Percentiles rank a stretch among this genome's conserved stretches.
Evolutionary conservation across 2,113 vertebrate genomes (phyloP).

Genomic region (Labeo catla): DNA sequence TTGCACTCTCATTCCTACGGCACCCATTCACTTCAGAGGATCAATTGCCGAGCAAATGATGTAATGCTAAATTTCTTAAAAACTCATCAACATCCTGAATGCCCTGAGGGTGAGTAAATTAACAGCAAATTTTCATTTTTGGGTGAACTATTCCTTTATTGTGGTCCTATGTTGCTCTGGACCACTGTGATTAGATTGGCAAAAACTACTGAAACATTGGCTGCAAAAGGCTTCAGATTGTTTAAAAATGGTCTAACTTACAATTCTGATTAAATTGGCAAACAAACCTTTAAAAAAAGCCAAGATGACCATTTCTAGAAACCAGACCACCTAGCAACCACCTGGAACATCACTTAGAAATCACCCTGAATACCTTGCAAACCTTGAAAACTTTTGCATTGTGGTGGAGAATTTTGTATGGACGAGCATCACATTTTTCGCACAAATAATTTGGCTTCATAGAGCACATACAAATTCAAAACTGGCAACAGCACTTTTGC

Average conservation of each 20-base stretch:
- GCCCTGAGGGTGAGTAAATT: no score
- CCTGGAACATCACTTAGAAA: neutral
- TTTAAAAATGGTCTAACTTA: neutral
- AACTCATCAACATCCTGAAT: neutral
- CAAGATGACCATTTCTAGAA: neutral
- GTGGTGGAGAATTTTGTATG: neutral
- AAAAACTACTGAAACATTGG: neutral
- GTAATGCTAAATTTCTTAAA: neutral
- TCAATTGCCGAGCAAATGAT: neutral
- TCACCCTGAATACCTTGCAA: neutral
- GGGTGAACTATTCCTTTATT: neutral
- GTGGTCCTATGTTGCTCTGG: neutral
- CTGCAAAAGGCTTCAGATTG: neutral
- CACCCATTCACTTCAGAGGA: no score
- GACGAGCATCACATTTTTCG: neutral
- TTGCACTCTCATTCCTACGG: neutral
- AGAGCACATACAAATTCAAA: neutral
- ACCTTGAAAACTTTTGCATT: neutral
- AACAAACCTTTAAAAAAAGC: neutral
- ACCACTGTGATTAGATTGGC: neutral
- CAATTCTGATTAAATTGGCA: neutral
- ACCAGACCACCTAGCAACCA: neutral
- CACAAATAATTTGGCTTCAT: neutral
- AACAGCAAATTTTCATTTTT: no score
- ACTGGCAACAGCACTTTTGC: slow-evolving; percentile 5